Conservation (phyloP, 2,888 invertebrate species). For the Drosophila macrothrix region DNA sequence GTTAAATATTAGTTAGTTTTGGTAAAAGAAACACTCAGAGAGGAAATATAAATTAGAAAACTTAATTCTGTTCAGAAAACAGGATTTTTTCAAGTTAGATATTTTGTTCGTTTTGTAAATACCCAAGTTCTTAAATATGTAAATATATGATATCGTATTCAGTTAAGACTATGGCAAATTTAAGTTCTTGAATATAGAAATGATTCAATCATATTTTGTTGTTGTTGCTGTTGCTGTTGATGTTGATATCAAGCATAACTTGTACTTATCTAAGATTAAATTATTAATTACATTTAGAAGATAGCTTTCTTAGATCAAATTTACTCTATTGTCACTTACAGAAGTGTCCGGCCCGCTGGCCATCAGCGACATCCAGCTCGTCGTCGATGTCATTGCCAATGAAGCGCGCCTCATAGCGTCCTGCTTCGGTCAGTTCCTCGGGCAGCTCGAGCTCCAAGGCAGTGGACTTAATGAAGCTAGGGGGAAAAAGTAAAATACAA, state of each 20-base stretch:
- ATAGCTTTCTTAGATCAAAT: neutral
- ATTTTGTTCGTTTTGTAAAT: neutral
- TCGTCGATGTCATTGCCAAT: constrained; percentile 93
- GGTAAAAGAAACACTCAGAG: neutral
- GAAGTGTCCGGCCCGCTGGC: constrained; percentile 90
- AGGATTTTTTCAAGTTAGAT: neutral
- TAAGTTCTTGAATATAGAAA: too few species aligned
- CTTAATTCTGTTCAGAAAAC: neutral
- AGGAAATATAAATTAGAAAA: neutral
- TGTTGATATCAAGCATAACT: neutral
- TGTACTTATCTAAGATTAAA: neutral
- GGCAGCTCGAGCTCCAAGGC: constrained; percentile 91
- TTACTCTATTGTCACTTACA: constrained; percentile 87
- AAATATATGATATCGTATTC: neutral
- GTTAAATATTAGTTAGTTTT: too few species aligned
- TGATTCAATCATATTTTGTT: neutral
- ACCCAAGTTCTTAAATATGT: neutral
- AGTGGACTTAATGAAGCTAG: constrained; percentile 91
- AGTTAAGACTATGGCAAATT: too few species aligned
- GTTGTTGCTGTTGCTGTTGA: neutral
- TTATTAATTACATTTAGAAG: neutral
- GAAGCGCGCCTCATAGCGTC: constrained; percentile 92
- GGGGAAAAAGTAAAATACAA: constrained; percentile 24
- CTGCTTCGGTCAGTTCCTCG: constrained; percentile 90
- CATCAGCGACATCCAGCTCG: constrained; percentile 93